Evolutionary conservation across 1,140 invertebrate species (phyloP).

Genomic region (Calephelis virginiensis): DNA sequence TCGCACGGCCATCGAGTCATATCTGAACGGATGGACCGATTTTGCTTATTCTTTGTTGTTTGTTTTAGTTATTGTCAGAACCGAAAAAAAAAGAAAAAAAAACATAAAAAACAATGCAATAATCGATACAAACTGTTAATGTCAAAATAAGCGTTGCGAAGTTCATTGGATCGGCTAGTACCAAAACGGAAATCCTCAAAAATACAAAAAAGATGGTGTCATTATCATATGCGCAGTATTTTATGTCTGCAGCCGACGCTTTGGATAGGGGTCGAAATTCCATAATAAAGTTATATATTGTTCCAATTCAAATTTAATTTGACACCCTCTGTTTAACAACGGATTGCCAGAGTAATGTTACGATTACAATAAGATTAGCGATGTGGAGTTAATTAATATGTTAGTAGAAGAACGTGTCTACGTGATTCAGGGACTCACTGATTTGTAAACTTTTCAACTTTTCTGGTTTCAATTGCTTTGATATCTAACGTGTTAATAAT

Average conservation of each 20-base stretch:
- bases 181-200: not conserved
- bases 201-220: constrained; percentile 11
- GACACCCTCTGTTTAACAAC: constrained; percentile 61
- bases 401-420: not conserved
- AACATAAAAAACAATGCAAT: too few species aligned
- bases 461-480: not conserved
- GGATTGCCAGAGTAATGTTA: constrained; percentile 59
- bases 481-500: too few species aligned
- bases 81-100: too few species aligned
- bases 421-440: not conserved
- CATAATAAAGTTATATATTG: constrained; percentile 75
- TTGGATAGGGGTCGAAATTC: constrained; percentile 59
- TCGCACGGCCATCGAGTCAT: too few species aligned
- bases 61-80: too few species aligned
- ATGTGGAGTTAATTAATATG: constrained; percentile 40
- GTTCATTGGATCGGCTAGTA: too few species aligned
- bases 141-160: too few species aligned
- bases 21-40: too few species aligned
- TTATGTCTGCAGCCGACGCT: constrained; percentile 64
- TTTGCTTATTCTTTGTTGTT: too few species aligned
- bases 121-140: too few species aligned
- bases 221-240: constrained; percentile 55
- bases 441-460: too few species aligned
- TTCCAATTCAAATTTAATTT: constrained; percentile 75
- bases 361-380: constrained; percentile 59